These are phyloP conservation scores for Teleogryllus occipitalis DNA, from an alignment of 1,140 invertebrate species.

Conservation along the genomic window DNA sequence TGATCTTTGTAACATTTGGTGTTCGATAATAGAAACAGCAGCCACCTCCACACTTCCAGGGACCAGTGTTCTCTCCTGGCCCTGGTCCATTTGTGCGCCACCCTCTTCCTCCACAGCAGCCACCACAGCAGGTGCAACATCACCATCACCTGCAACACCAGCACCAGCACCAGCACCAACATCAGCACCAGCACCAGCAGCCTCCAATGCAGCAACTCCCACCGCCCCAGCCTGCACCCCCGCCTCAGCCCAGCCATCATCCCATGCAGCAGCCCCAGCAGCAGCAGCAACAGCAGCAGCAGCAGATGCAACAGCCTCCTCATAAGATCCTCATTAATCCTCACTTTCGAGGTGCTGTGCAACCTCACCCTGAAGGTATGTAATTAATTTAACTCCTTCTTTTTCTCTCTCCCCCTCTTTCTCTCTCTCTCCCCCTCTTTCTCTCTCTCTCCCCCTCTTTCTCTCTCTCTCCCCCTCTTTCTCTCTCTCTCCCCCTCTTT, in stretches of 20 bases:
- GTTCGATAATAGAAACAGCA: not conserved
- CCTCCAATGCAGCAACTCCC: not conserved
- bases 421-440: no score
- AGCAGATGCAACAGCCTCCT: slow-evolving; percentile 14
- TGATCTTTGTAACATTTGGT: not conserved
- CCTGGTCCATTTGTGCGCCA: not conserved
- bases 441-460: not conserved
- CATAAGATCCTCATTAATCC: slow-evolving; percentile 43
- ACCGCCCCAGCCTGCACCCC: not conserved
- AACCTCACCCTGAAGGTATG: slow-evolving; percentile 33
- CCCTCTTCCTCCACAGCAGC: not conserved
- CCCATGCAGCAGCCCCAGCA: not conserved
- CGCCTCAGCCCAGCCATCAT: slow-evolving; percentile 5
- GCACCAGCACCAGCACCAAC: not conserved
- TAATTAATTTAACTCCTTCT: not conserved
- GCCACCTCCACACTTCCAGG: not conserved
- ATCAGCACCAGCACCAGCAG: not conserved
- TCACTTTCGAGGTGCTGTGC: slow-evolving; percentile 38
- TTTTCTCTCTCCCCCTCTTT: no score
- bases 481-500: not conserved
- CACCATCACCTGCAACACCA: not conserved
- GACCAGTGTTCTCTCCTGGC: not conserved
- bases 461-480: not conserved
- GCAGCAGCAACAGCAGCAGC: slow-evolving; percentile 9
- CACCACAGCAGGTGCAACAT: not conserved